phyloP scores from a whole-genome alignment of 2,113 vertebrate species.

The Spermophilus dauricus region DNA sequence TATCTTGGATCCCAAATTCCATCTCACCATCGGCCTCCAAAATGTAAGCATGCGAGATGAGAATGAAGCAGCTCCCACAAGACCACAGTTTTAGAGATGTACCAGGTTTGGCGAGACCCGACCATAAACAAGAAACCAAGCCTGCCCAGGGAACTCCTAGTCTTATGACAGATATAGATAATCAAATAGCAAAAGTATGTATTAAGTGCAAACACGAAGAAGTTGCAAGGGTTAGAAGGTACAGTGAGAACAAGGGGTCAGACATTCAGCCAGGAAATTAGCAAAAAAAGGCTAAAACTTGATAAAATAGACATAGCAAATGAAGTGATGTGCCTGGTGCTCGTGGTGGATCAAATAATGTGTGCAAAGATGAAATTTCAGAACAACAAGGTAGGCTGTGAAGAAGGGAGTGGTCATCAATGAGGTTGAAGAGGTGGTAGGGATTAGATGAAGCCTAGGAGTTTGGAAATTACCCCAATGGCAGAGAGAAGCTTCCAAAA shows the following conservation, averaged over 20 bases:
- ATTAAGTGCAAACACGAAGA: not conserved
- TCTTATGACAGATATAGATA: not conserved
- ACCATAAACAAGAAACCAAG: not conserved
- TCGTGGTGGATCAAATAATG: not conserved
- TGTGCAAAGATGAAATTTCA: not conserved
- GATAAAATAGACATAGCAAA: not conserved
- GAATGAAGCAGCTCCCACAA: not conserved
- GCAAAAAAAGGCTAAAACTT: not conserved
- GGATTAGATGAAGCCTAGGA: not conserved
- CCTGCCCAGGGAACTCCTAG: not conserved
- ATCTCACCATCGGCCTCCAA: not conserved
- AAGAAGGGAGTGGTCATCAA: not conserved
- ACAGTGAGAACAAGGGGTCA: too few relatives aligned
- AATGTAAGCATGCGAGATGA: not conserved
- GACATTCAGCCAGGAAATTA: not conserved
- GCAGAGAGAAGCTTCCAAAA: not conserved
- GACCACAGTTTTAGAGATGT: not conserved
- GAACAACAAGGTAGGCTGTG: not conserved
- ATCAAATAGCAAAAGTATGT: not conserved
- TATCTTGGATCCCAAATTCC: not conserved
- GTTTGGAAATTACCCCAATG: not conserved
- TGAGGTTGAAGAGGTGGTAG: not conserved
- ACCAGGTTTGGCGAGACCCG: not conserved
- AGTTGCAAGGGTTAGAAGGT: not conserved
- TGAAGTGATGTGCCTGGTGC: not conserved